Evolutionary conservation across 1,140 invertebrate species (phyloP), one percentile per base, ranked within the genome.

Genomic region (Zaprionus ornatus): DNA sequence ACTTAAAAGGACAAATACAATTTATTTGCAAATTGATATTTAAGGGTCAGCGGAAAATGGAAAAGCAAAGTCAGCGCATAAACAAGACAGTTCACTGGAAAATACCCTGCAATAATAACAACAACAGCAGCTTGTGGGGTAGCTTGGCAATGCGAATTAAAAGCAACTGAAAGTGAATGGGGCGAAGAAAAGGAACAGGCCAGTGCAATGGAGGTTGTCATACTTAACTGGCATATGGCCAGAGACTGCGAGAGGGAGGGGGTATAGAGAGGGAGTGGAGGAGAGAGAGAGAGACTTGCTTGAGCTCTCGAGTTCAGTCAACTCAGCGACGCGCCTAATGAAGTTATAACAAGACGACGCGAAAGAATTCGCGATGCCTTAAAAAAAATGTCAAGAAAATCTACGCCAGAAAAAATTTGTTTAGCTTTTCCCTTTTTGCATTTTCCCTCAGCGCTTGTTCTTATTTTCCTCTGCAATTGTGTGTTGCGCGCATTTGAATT

Each of bases 1-100:
- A 73, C 63, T 56, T 68, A 64, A 79, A 82, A 79, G 66, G 63
- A 66, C 68, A 81, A 88, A 90, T 67, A 84, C 85, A 85, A 88
- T 88, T 88, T 88, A 88, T 88, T 88, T 88, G 84, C 84, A 88
- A 88, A 88, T 88, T 88, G 84, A 88, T 88, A 88, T 87, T 87
- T 83, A 88, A 83, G 87, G 84, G 84, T 87, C 84, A 88, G 62
- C 59, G 32, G 40, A 61, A 72, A 68, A 54, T 63, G 52, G 19
- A 64, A 65, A 23, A 40, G 60, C 75, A 29, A 66, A 61, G 50
- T 63, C 63, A 72, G 62, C 69, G 69, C 69, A 70, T 63, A 70
- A 55, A 70, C 29, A 35, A 35, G 15, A 32, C 12, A 52, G 35
- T 19, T 35, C 56, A 65, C 56, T 21, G 32, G 35, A 13, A 45